phyloP scores from a whole-genome alignment of 2,888 invertebrate genomes.

The Drosophila nr. perissopoda region DNA sequence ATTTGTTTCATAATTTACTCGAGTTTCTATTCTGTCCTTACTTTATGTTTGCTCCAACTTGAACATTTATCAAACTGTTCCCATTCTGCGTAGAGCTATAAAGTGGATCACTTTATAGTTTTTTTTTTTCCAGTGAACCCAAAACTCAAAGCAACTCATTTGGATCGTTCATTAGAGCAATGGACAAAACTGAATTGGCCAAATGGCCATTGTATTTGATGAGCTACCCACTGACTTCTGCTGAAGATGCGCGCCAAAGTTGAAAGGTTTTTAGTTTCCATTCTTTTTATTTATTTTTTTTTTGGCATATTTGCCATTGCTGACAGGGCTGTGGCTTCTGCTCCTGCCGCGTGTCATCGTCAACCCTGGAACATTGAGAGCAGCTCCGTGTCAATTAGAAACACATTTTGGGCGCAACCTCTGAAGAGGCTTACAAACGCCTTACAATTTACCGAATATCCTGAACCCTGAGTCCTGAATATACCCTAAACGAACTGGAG shows the following conservation, averaged over 20 bases:
- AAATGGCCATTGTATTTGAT: constrained; percentile 45
- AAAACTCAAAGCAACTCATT: constrained; percentile 3
- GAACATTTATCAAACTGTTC: constrained; percentile 10
- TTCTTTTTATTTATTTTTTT: neutral
- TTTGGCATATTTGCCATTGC: constrained; percentile 27
- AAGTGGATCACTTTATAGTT: constrained; percentile 41
- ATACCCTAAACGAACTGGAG: constrained; percentile 6
- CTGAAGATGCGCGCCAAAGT: constrained; percentile 58
- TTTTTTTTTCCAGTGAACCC: constrained; percentile 8
- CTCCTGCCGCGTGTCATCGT: constrained; percentile 71
- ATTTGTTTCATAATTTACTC: neutral
- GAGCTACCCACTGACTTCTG: constrained; percentile 65
- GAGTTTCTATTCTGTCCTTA: neutral
- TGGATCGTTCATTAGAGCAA: constrained; percentile 37
- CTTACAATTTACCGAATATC: constrained; percentile 40
- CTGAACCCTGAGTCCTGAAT: neutral
- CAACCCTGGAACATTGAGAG: neutral
- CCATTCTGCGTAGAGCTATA: constrained; percentile 6
- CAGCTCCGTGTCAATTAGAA: constrained; percentile 63
- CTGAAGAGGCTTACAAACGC: constrained; percentile 79
- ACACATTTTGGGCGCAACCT: constrained; percentile 75
- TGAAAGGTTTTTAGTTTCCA: constrained; percentile 53
- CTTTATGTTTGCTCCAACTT: constrained; percentile 3
- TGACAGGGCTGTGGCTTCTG: constrained; percentile 71
- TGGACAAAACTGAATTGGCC: constrained; percentile 17